A percentile compares a stretch with the other conserved stretches of the same genome.
These are phyloP conservation scores for Otolemur crassicaudatus DNA, from an alignment of 2,797 vertebrate genomes.

Conservation along the genomic window DNA sequence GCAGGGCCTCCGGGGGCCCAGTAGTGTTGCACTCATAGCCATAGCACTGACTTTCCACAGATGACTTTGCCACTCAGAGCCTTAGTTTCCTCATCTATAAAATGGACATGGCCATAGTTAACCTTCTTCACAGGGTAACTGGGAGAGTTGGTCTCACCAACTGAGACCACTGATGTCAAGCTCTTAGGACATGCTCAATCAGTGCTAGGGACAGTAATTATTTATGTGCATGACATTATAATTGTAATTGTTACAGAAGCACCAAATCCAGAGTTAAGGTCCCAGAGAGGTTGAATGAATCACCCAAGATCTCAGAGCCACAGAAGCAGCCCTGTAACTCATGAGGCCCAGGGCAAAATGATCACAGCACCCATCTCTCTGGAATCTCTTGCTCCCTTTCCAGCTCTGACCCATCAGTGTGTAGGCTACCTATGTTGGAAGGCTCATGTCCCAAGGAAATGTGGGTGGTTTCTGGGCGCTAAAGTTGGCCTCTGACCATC, in stretches of 20 bases:
- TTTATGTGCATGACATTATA: fast-evolving
- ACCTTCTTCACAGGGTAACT: not conserved
- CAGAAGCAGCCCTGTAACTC: not conserved
- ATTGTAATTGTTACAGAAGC: fast-evolving
- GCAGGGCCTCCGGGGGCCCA: not conserved
- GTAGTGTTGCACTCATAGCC: fast-evolving
- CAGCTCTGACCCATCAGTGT: not conserved
- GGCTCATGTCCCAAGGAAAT: not conserved
- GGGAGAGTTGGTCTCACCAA: too few relatives aligned
- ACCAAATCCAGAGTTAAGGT: not conserved
- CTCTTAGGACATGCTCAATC: fast-evolving
- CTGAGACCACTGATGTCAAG: not conserved
- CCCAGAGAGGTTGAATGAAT: not conserved
- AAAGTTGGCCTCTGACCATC: not conserved
- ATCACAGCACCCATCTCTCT: not conserved
- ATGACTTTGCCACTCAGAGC: not conserved
- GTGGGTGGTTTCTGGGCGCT: not conserved
- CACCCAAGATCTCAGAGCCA: not conserved
- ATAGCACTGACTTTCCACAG: not conserved
- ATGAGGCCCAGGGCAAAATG: not conserved
- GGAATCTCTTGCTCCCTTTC: not conserved
- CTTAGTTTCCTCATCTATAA: not conserved
- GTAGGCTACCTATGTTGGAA: not conserved
- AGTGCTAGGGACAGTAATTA: not conserved
- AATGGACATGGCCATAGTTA: not conserved